phyloP scores from a whole-genome alignment of 2,888 invertebrate genomes.

The Aethes cnicana region DNA sequence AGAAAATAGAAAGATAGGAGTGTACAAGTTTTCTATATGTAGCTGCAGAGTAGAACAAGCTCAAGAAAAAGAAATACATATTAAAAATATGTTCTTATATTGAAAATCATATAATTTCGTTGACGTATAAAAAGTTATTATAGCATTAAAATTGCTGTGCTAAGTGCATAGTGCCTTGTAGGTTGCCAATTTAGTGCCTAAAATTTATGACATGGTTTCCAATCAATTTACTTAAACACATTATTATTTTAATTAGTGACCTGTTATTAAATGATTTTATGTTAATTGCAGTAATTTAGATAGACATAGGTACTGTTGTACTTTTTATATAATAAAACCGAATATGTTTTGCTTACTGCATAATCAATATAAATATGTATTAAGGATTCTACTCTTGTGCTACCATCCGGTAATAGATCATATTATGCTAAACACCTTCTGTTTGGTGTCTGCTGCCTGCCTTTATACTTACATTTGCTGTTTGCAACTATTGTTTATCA shows the following conservation, averaged over 20 bases:
- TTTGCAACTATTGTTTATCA: conserved; percentile 9
- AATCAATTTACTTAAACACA: conserved; percentile 11
- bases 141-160: conserved; percentile 75
- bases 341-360: conserved; percentile 12
- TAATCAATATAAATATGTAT: too few species aligned
- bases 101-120: conserved; percentile 51
- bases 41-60: conserved; percentile 29
- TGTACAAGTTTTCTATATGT: conserved; percentile 26
- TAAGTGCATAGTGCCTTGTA: conserved; percentile 83
- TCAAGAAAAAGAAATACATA: conserved; percentile 30
- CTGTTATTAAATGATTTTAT: background rate
- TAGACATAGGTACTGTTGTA: background rate
- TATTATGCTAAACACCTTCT: conserved; percentile 5
- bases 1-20: conserved; percentile 25
- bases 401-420: conserved; percentile 13
- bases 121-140: conserved; percentile 58
- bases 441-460: background rate
- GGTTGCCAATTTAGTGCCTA: conserved; percentile 84
- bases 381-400: conserved; percentile 11
- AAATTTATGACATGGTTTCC: conserved; percentile 34
- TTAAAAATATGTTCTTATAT: conserved; percentile 35
- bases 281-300: conserved; percentile 14
- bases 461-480: conserved; percentile 13
- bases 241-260: background rate
- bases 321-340: background rate